A percentile compares a stretch with the other conserved stretches of the same genome.
These are phyloP conservation scores for Cosmia pyralina DNA, from an alignment of 2,888 invertebrate genomes.

Conservation along the genomic window DNA sequence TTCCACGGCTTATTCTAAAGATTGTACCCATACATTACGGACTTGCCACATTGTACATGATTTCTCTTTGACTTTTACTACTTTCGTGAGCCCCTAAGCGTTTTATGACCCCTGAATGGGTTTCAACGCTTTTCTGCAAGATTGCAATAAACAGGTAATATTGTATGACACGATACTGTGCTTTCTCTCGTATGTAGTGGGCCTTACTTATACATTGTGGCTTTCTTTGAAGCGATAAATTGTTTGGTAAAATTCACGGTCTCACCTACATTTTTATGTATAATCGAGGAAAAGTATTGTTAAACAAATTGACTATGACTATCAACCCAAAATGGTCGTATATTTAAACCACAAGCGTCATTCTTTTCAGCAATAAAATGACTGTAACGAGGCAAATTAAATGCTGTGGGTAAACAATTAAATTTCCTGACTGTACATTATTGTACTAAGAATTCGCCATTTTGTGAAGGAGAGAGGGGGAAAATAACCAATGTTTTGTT, in stretches of 20 bases:
- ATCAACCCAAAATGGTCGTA: neutral
- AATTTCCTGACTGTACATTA: neutral
- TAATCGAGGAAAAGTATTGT: neutral
- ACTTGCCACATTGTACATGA: conserved; percentile 22
- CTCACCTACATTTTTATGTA: neutral
- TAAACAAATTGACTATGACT: neutral
- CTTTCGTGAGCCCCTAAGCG: conserved; percentile 43
- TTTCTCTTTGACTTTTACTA: conserved; percentile 51
- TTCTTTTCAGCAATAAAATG: neutral
- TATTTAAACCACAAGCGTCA: too few species aligned
- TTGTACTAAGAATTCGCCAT: conserved; percentile 6
- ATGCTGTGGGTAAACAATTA: neutral
- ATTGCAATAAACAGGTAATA: conserved; percentile 21
- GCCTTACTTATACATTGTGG: conserved; percentile 5
- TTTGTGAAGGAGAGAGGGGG: conserved; percentile 29
- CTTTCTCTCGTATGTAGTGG: neutral
- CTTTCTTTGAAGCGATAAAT: conserved; percentile 18
- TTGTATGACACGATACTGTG: conserved; percentile 17
- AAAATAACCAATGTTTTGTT: conserved; percentile 60
- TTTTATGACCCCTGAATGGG: conserved; percentile 46
- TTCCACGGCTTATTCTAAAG: conserved; percentile 10
- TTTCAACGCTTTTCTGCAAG: conserved; percentile 40
- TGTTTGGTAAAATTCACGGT: neutral
- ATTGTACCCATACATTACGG: conserved; percentile 4
- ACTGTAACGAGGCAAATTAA: neutral